Evolutionary conservation across 1,140 invertebrate species (phyloP).

Genomic region (Drosophila miranda): DNA sequence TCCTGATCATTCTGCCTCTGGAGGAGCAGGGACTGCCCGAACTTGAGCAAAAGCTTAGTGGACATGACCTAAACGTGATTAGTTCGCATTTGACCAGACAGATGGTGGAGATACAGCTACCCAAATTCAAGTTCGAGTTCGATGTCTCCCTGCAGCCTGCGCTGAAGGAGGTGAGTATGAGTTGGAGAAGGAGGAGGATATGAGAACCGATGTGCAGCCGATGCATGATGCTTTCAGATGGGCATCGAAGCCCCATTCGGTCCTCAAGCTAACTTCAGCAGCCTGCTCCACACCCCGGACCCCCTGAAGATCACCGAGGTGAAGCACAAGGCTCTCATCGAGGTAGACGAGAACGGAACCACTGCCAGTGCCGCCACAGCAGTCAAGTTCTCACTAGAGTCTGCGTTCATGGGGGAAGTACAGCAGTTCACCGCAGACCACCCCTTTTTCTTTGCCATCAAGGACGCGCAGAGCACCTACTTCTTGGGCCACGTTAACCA

Average conservation of each 20-base stretch:
- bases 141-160: conserved; percentile 82
- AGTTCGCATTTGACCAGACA: conserved; percentile 51
- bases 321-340: conserved; percentile 84
- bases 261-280: conserved; percentile 84
- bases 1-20: conserved; percentile 84
- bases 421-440: conserved; percentile 57
- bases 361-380: conserved; percentile 83
- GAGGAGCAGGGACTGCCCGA: conserved; percentile 82
- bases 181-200: no score
- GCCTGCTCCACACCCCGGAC: conserved; percentile 83
- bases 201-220: neutral
- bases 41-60: conserved; percentile 82
- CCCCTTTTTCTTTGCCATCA: conserved; percentile 60
- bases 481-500: conserved; percentile 56
- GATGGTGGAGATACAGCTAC: conserved; percentile 84
- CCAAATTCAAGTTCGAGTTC: conserved; percentile 86
- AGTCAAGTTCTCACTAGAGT: conserved; percentile 45
- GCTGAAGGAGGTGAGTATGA: conserved; percentile 82
- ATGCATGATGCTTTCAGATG: conserved; percentile 6
- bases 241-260: conserved; percentile 85
- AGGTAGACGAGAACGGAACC: conserved; percentile 84
- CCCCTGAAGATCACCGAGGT: conserved; percentile 83
- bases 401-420: no score
- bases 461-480: conserved; percentile 29
- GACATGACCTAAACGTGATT: conserved; percentile 62